These are phyloP conservation scores for Telmatherina bonti DNA, from an alignment of 2,797 vertebrate species.

Conservation along the genomic window DNA sequence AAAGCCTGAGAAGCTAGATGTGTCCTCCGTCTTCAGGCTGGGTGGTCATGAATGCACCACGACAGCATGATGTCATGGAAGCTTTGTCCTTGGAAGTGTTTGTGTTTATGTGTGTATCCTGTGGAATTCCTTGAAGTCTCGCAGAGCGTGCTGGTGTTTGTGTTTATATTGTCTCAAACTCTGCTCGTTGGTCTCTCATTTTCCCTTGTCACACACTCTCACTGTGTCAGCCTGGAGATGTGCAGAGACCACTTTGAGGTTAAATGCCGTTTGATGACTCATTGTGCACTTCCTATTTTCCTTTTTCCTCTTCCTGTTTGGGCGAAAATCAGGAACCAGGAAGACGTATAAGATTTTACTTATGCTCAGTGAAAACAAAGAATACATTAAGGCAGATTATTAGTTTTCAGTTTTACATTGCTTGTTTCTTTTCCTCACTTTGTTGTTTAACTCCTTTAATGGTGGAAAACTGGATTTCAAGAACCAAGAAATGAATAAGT, in stretches of 20 bases:
- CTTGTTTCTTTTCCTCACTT: neutral
- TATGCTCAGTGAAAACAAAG: neutral
- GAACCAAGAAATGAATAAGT: too few relatives aligned
- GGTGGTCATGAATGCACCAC: constrained; percentile 38
- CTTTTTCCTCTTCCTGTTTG: constrained; percentile 56
- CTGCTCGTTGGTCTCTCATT: neutral
- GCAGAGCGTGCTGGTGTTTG: constrained; percentile 16
- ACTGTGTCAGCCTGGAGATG: constrained; percentile 5
- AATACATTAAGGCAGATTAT: neutral
- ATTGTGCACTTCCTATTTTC: constrained; percentile 47
- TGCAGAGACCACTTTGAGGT: constrained; percentile 17
- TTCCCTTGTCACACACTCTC: neutral
- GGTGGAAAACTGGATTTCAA: neutral
- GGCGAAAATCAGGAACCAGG: constrained; percentile 13
- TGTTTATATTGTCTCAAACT: constrained; percentile 9
- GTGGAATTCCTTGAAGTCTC: constrained; percentile 16
- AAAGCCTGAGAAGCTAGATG: too few relatives aligned
- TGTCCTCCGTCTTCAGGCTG: constrained; percentile 14
- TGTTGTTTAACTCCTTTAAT: neutral
- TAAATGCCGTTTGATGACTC: constrained; percentile 25
- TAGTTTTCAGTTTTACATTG: neutral
- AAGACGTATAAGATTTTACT: neutral
- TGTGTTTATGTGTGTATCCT: constrained; percentile 23
- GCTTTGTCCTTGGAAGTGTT: constrained; percentile 20
- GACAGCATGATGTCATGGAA: constrained; percentile 43